Percentiles rank a stretch among this genome's conserved stretches.
These are phyloP conservation scores for Semaprochilodus insignis DNA, from an alignment of 2,797 vertebrate species.

Conservation along the genomic window DNA sequence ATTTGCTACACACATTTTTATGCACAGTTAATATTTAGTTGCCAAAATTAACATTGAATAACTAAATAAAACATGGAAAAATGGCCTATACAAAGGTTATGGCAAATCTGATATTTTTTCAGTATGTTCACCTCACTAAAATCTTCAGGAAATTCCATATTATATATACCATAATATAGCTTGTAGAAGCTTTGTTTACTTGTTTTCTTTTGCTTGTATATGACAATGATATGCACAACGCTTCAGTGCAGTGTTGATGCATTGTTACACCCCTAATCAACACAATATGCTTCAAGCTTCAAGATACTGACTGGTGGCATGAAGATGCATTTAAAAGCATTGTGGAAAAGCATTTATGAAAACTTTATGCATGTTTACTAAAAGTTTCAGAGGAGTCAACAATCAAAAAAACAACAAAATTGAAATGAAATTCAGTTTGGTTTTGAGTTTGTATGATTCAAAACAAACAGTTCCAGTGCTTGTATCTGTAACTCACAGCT, in stretches of 20 bases:
- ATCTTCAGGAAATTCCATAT: no score
- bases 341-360: background rate
- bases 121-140: no score
- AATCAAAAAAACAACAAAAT: background rate
- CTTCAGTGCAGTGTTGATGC: background rate
- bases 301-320: background rate
- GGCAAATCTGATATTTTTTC: no score
- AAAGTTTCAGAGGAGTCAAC: background rate
- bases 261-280: conserved; percentile 13
- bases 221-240: background rate
- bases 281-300: background rate
- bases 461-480: background rate
- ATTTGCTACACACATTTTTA: no score
- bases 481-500: background rate
- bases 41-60: no score
- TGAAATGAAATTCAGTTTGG: background rate
- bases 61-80: no score
- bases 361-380: background rate
- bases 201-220: no score
- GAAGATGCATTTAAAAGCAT: background rate
- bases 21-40: no score
- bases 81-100: no score
- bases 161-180: no score
- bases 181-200: no score
- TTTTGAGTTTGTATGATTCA: background rate